Evolutionary conservation across 2,797 vertebrate species (phyloP).

Genomic region (Petrocephalus schoutedeni): DNA sequence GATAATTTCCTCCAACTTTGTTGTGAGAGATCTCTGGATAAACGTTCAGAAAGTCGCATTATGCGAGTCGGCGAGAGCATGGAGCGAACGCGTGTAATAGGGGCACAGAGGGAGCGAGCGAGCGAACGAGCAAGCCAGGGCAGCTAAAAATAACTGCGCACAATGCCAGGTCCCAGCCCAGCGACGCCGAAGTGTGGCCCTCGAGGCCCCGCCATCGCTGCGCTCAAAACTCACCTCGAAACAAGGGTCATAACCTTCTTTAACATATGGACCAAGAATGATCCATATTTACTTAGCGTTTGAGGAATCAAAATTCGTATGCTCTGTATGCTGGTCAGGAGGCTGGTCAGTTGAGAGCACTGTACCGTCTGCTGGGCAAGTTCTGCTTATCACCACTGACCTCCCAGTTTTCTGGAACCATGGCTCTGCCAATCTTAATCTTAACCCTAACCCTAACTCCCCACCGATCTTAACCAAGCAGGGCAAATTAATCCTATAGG

Average conservation of each 20-base stretch:
- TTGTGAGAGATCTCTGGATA: conserved; percentile 41
- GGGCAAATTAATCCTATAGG: neutral
- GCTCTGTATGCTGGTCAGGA: neutral
- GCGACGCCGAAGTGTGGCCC: neutral
- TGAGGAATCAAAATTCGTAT: neutral
- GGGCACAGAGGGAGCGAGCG: neutral
- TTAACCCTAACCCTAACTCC: neutral
- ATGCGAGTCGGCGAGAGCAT: conserved; percentile 33
- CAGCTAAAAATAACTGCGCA: neutral
- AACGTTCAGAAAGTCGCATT: conserved; percentile 23
- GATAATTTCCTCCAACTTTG: conserved; percentile 43
- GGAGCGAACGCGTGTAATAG: conserved; percentile 31
- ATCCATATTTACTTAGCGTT: neutral
- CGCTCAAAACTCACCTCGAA: neutral
- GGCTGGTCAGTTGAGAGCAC: neutral
- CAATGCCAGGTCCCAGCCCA: neutral
- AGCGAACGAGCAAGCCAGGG: neutral
- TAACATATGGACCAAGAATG: neutral
- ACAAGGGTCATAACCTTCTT: neutral
- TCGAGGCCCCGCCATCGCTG: too few species aligned
- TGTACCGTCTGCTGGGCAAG: neutral
- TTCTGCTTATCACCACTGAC: neutral
- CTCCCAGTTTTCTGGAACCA: neutral
- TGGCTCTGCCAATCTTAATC: neutral
- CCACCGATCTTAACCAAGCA: neutral